Base-by-base conservation (phyloP, 2,888 invertebrate genomes). In the Lithophane ornitopus region DNA sequence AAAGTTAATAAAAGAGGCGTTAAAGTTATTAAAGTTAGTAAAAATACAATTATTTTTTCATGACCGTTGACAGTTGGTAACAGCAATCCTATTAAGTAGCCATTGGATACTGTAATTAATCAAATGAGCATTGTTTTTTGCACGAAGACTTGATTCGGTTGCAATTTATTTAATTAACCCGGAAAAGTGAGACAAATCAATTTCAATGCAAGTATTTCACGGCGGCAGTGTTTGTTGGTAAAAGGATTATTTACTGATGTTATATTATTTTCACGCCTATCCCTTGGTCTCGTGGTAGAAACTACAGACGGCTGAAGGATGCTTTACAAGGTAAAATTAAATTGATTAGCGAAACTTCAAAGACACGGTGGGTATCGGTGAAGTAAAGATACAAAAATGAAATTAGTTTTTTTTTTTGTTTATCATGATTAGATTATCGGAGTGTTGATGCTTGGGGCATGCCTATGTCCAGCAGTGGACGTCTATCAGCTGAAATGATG, bases 111-210 rank as follows among this genome's bases (percentile, higher is more conserved):
- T 46, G 28, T 28, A n/a, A 76, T 70, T 16, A 54, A 46, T 16
- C 12, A 71, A 77, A 80, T 62, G 54, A 41, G 46, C 8, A 41
- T 14, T 65, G 59, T 65, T 66, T 61, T 72, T 74, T 34, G n/a
- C 52, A 54, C 14, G 52, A 63, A 52, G 65, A 54, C 49, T 67
- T 49, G 56, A 62, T 67, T 70, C 49, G 28, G 56, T 34, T 66
- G 8, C 39, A 49, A 49, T 71, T 70, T 52, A 70, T 68, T 82
- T 46, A 59, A 78, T 59, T 78, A 65, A 65, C 41, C 26, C 58
- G 59, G 54, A 56, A 49, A 69, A 58, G n/a, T 66, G 72, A 44
- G 56, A 59, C 41, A 28, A 70, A 74, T 74, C 34, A 59, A 79
- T 83, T 71, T 56, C 46, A 7, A 54, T 49, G 41, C 26, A 58